Evolutionary conservation across 2,113 vertebrate genomes (phyloP).

Genomic region (Promerops cafer): DNA sequence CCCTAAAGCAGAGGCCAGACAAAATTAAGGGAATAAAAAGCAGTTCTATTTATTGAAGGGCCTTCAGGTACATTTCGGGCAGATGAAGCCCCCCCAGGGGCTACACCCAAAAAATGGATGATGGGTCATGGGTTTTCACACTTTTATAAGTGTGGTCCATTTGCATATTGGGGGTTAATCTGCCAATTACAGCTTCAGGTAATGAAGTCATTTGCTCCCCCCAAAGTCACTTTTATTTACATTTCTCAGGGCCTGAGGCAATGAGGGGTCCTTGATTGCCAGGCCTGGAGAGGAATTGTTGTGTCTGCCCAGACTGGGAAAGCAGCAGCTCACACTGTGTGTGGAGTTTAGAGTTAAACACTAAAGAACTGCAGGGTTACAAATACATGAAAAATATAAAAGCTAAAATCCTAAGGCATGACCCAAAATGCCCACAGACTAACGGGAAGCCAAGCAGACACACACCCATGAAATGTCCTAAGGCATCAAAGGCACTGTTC

Average conservation of each 20-base stretch:
- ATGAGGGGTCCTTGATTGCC: not conserved
- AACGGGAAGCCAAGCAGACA: no score
- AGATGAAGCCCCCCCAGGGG: not conserved
- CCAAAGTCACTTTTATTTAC: not conserved
- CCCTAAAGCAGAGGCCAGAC: not conserved
- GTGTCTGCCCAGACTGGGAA: not conserved
- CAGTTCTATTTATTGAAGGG: not conserved
- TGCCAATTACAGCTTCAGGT: not conserved
- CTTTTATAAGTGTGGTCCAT: not conserved
- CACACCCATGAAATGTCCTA: no score
- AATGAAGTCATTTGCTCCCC: not conserved
- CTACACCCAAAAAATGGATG: not conserved
- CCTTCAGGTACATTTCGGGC: not conserved
- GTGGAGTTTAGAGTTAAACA: not conserved
- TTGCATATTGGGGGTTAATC: not conserved
- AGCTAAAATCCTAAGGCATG: not conserved
- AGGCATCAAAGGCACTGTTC: not conserved
- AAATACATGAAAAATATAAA: accelerated
- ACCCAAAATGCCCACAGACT: no score
- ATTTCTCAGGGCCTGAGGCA: not conserved
- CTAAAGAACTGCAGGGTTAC: not conserved
- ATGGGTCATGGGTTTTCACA: accelerated
- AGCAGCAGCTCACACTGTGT: not conserved
- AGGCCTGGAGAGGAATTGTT: not conserved
- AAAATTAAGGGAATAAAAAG: not conserved